phyloP scores from a whole-genome alignment of 2,113 vertebrate genomes.

The Heterochromis multidens region DNA sequence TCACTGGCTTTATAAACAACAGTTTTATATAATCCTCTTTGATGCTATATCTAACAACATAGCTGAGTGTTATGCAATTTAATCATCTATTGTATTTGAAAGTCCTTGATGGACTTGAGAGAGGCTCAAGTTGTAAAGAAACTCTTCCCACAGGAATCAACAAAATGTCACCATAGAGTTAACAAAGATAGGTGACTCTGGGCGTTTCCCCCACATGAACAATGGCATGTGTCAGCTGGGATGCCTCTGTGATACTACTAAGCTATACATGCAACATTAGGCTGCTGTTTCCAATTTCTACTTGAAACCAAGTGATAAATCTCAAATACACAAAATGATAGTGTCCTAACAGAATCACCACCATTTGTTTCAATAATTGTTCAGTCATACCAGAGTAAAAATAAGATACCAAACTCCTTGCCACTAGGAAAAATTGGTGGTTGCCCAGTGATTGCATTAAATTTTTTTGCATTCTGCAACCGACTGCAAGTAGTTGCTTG shows the following conservation, averaged over 20 bases:
- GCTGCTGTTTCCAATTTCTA: neutral
- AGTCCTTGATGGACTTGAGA: neutral
- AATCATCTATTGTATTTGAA: neutral
- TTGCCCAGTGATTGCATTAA: neutral
- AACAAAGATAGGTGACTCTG: constrained; percentile 10
- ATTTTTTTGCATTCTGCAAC: neutral
- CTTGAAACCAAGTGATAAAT: neutral
- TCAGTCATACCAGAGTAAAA: neutral
- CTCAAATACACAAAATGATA: neutral
- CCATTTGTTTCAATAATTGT: neutral
- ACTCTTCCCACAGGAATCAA: neutral
- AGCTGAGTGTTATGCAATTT: neutral
- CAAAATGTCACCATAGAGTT: constrained; percentile 15
- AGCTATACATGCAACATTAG: neutral
- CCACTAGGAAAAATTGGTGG: neutral
- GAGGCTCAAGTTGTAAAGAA: neutral
- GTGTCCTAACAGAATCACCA: neutral
- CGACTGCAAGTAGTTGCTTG: neutral
- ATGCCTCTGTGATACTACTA: neutral
- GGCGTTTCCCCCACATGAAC: constrained; percentile 14
- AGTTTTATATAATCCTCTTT: neutral
- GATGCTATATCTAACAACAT: neutral
- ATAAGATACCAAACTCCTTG: fast-evolving
- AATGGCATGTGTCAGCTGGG: constrained; percentile 6
- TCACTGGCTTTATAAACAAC: neutral